Base-by-base conservation (phyloP, 1,140 invertebrate species). In the Teleopsis dalmanni region DNA sequence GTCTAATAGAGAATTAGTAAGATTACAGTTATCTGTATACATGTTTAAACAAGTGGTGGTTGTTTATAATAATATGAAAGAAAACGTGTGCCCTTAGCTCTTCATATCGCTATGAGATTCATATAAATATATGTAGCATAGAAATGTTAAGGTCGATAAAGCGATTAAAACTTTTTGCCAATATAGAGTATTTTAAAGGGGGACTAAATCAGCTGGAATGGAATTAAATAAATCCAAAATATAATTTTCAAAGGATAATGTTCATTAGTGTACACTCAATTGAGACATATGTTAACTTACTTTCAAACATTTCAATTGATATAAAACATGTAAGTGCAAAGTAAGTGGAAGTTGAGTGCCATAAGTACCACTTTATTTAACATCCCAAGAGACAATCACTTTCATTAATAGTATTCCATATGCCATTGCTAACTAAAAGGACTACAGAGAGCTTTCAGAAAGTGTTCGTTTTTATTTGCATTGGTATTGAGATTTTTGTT, bases 331-430 rank as follows among this genome's bases (percentile, higher is more conserved):
- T 14, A 27, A 33, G 29, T 44, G 29, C 29, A 33, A 14, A 18
- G 42, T 13, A 44, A 33, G 21, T 22, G 29, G 14, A 31, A 44
- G 26, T 27, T 29, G 42, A 23, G 59, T 65, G 57, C 62, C 58
- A 50, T 49, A 45, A 64, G 60, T 65, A 62, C 64, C 62, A 65
- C 59, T 60, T 59, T 58, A 56, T 62, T 58, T 59, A 48, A 38
- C 33, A 29, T 60, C 62, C 57, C 59, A n/a, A 21, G 59, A 57
- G 61, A 61, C 19, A 42, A 42, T 26, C 18, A 22, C 29, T 42
- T 26, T 21, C 25, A 42, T 16, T 11, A 7, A 10, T 10, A 26
- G 29, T 10, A 41, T 2, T 10, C 19, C 22, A 21, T 26, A 16
- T 16, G 8, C 7, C 25, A 26, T 42, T 42, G 23, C 23, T 27